phyloP scores from a whole-genome alignment of 2,113 vertebrate species.

The Herpetotheres cachinnans region DNA sequence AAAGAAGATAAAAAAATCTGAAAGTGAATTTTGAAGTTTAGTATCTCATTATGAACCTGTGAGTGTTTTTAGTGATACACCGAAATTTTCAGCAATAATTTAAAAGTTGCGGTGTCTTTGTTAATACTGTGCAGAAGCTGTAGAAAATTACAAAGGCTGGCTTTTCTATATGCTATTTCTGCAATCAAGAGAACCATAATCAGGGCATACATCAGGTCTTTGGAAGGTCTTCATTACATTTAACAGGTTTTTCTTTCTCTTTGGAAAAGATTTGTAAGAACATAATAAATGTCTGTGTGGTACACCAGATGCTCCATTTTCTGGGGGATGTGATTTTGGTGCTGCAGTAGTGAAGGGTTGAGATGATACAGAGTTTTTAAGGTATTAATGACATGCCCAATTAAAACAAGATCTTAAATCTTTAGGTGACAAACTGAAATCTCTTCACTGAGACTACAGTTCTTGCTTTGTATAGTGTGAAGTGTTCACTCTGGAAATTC shows the following conservation, averaged over 20 bases:
- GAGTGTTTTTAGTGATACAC: not conserved
- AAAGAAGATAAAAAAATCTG: not conserved
- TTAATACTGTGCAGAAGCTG: not conserved
- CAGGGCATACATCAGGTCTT: not conserved
- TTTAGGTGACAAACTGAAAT: not conserved
- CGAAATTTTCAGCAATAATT: not conserved
- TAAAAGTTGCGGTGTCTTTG: not conserved
- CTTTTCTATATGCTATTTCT: not conserved
- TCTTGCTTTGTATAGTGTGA: not conserved
- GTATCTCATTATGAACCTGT: not conserved
- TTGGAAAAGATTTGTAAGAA: not conserved
- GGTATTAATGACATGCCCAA: not conserved
- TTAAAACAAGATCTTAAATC: not conserved
- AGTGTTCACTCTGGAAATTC: not conserved
- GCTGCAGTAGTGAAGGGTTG: not conserved
- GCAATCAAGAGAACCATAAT: not conserved
- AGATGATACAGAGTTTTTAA: not conserved
- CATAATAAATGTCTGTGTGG: not conserved
- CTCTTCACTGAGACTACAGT: not conserved
- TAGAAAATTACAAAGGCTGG: not conserved
- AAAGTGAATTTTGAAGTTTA: not conserved
- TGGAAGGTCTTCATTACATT: not conserved
- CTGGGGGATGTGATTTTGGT: not conserved
- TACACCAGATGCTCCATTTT: rapidly evolving
- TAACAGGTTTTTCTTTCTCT: not conserved